These are phyloP conservation scores for Xiphophorus maculatus DNA, from an alignment of 2,113 vertebrate species.

Conservation along the genomic window DNA sequence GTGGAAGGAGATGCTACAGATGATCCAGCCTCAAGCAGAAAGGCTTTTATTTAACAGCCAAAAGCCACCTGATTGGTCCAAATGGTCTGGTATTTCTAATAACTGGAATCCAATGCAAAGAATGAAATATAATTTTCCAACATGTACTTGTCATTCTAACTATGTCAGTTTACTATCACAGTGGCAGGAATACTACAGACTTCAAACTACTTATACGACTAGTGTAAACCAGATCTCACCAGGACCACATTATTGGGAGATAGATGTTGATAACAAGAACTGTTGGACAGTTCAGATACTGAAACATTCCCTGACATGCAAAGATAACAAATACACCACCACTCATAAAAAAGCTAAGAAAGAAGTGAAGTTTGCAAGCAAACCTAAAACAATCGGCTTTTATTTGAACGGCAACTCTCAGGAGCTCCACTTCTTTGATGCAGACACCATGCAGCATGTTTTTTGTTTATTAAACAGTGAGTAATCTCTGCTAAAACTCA, in stretches of 20 bases:
- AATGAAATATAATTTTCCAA: no score
- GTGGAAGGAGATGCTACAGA: constrained; percentile 71
- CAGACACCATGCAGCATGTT: constrained; percentile 54
- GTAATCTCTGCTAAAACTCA: no score
- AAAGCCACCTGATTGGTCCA: background rate
- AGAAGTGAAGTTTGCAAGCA: background rate
- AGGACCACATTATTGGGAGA: constrained; percentile 63
- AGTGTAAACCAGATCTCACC: constrained; percentile 24
- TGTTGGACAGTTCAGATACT: constrained; percentile 54
- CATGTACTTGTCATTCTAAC: background rate
- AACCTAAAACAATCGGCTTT: constrained; percentile 45
- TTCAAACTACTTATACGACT: background rate
- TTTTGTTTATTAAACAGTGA: background rate
- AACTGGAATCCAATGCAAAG: no score
- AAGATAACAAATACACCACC: background rate
- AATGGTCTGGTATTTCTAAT: background rate
- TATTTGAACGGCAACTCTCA: constrained; percentile 49
- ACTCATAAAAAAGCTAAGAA: background rate
- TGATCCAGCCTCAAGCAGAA: constrained; percentile 44
- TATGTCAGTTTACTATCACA: background rate
- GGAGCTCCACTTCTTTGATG: constrained; percentile 58
- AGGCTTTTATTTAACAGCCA: constrained; percentile 10
- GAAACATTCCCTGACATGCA: constrained; percentile 21
- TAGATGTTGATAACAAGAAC: constrained; percentile 42
- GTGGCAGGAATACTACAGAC: background rate